Conservation (phyloP, 2,113 vertebrate species). For the Serilophus lunatus region DNA sequence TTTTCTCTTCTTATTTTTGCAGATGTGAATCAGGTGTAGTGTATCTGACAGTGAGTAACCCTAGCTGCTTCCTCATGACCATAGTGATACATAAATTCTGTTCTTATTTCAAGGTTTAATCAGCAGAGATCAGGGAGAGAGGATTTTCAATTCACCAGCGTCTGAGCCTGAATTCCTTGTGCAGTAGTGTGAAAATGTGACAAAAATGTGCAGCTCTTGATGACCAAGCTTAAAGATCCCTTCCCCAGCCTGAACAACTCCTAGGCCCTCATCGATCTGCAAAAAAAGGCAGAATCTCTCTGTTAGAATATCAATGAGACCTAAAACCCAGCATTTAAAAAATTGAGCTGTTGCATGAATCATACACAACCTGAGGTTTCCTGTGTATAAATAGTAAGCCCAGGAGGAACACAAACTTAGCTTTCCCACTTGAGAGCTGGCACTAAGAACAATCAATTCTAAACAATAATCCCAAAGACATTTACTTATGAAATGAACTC, state of each 20-base stretch:
- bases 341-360: background rate
- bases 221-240: background rate
- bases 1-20: background rate
- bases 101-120: background rate
- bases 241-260: background rate
- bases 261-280: background rate
- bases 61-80: background rate
- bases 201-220: background rate
- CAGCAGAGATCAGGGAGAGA: background rate
- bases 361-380: background rate
- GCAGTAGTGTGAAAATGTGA: background rate
- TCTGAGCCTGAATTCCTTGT: background rate
- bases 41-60: background rate
- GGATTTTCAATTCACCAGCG: background rate
- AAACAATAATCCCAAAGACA: background rate
- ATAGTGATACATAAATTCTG: background rate
- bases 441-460: background rate
- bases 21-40: background rate
- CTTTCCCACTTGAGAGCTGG: background rate
- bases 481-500: background rate
- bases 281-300: background rate
- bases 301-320: background rate
- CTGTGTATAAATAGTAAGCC: background rate
- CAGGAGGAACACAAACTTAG: background rate
- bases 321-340: background rate